Base-by-base conservation (phyloP, 2,113 vertebrate genomes). In the Eleginops maclovinus region DNA sequence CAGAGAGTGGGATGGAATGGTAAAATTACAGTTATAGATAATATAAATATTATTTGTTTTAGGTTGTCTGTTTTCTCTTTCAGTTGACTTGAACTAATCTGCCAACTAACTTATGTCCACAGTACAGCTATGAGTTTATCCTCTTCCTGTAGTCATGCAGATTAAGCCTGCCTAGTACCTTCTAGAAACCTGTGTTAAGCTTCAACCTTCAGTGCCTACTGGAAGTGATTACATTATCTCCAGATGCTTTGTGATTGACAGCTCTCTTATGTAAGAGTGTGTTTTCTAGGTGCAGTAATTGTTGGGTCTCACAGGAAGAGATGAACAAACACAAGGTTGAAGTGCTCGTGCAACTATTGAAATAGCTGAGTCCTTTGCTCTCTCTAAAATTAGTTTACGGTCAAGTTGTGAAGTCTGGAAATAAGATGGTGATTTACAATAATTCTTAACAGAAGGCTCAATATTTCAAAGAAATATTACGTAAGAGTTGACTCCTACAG, bases 341-440 rank as follows among this genome's bases (percentile, higher is more conserved):
- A 77, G 63, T 36, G 4, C 60, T 87, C 87, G 82, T 87, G 66
- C 64, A 84, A 86, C 77, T 70, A 24, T 59, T 65, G 43, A 65
- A 78, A 65, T 83, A 40, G 70, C 22, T 24, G 14, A 61, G 63
- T 21, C 72, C 49, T 83, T 55, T 66, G 58, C 46, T 59, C 31
- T 51, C 17, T 67, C 24, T 24, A 4, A 36, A 19, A 22, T 21
- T 16, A 24, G 36, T 76, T 75, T 79, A 46, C 59, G 67, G 26
- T 72, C 41, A 49, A 40, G 13, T 40, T 62, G 36, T 66, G 59
- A 9, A 9, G 16, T 5, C 17, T 56, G 17, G 19, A 63, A 36
- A 56, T 63, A 62, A 65, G 46, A 68, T 78, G n/a, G 31, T 70
- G 59, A 84, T 54, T 77, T 46, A 62, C 43, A 46, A 68, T 64